A percentile compares a stretch with the other conserved stretches of the same genome.
Evolutionary conservation across 1,140 invertebrate genomes (phyloP).

Genomic region (Calephelis virginiensis): DNA sequence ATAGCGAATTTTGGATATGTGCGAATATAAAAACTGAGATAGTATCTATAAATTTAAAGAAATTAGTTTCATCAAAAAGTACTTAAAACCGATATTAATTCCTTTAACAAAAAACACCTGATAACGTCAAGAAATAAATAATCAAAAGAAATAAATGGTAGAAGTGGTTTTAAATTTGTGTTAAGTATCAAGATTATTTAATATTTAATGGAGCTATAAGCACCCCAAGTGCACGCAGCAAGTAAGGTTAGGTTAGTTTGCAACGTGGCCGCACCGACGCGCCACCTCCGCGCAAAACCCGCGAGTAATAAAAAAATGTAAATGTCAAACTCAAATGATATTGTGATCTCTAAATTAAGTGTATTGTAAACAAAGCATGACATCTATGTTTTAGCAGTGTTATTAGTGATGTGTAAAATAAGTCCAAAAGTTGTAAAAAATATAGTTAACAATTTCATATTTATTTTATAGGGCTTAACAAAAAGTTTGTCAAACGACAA

Average conservation of each 20-base stretch:
- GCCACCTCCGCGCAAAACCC: constrained; percentile 49
- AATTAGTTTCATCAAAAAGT: too few species aligned
- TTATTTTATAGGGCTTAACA: too few species aligned
- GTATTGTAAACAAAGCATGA: neutral
- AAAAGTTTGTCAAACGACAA: too few species aligned
- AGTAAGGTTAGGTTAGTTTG: constrained; percentile 67
- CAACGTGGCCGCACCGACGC: constrained; percentile 61
- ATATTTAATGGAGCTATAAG: constrained; percentile 40
- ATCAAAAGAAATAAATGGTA: constrained; percentile 14
- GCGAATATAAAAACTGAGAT: too few species aligned
- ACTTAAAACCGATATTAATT: too few species aligned
- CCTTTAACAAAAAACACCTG: constrained; percentile 19
- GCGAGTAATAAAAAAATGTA: constrained; percentile 33
- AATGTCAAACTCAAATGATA: constrained; percentile 14
- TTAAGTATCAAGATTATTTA: constrained; percentile 49
- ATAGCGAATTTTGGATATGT: too few species aligned
- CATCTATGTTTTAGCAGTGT: too few species aligned
- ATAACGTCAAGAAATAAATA: constrained; percentile 13
- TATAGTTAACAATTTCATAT: too few species aligned
- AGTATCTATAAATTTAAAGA: too few species aligned
- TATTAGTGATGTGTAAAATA: neutral
- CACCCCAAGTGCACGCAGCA: constrained; percentile 46
- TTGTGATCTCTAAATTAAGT: neutral
- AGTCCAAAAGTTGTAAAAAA: too few species aligned
- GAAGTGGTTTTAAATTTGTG: constrained; percentile 21